Evolutionary conservation across 2,113 vertebrate genomes (phyloP).

Genomic region (Crypturellus undulatus): DNA sequence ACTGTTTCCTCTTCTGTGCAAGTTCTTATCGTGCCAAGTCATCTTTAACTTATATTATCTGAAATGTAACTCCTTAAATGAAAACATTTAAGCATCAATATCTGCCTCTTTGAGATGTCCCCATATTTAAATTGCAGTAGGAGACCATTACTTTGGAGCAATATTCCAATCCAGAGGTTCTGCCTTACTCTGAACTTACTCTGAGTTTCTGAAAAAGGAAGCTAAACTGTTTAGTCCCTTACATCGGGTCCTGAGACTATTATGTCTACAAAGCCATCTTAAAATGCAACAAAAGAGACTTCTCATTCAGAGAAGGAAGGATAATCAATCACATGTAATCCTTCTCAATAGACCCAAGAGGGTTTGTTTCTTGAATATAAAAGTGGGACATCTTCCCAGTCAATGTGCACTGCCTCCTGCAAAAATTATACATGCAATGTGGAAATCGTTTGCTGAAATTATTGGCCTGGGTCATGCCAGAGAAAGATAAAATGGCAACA

Average conservation of each 20-base stretch:
- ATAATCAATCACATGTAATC: not conserved
- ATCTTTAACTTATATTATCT: not conserved
- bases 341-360: not conserved
- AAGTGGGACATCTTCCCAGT: not conserved
- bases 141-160: not conserved
- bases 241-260: not conserved
- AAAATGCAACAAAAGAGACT: not conserved
- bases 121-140: rapidly evolving
- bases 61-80: not conserved
- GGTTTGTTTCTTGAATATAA: not conserved
- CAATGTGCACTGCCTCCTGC: not conserved
- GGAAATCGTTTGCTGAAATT: not conserved
- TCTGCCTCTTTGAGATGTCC: not conserved
- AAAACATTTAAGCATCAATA: not conserved
- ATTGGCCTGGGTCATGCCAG: not conserved
- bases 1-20: not conserved
- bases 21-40: not conserved
- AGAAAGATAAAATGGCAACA: not conserved
- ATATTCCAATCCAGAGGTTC: not conserved
- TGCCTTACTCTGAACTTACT: not conserved
- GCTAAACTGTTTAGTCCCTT: not conserved
- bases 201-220: rapidly evolving
- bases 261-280: not conserved
- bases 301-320: not conserved
- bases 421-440: not conserved